Base-by-base conservation (phyloP, 2,113 vertebrate genomes). In the Mormyrus iriodes region DNA sequence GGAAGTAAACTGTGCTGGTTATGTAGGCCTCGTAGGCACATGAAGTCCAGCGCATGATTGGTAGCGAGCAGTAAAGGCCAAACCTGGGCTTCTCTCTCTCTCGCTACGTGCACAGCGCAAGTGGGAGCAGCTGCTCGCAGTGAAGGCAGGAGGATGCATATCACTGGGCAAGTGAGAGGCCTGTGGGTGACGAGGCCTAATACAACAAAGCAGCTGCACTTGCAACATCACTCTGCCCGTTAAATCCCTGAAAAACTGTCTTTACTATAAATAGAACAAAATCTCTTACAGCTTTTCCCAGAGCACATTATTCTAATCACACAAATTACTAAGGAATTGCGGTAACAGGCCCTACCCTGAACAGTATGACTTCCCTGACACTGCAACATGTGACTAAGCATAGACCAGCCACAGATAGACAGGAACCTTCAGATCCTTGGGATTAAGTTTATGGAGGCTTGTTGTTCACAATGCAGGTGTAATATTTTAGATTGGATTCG, bases 71-170 rank as follows among this genome's bases (percentile, higher is more conserved):
- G 86, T 42, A 19, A 55, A 65, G 65, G 53, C 13, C 84, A 35
- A 86, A 52, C 73, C 83, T 69, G 88, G 88, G 21, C 88, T 76
- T 88, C 58, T 85, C 48, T 55, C 82, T 31, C 51, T 31, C 85
- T 8, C 48, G 6, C 85, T 9, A 31, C 31, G 7, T 55, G 85
- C 51, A 86, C 15, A 2, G 44, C 21, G 3, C 82, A n/a, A 12
- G 69, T 39, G 69, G 35, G 69, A 84, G 8, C 19, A 17, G 49
- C n/a, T 31, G 69, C 12, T 39, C 85, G 4, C 51, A 55, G n/a
- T 7, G 15, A 13, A 55, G 31, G 85, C 42, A 31, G 85, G 51
- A 53, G 19, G 79, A 46, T 24, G 21, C 79, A 21, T 31, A 44
- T 21, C n/a, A 13, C 42, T 24, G 83, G 46, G 83, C 2, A 31